Percentiles rank a stretch among this genome's conserved stretches.
phyloP scores from a whole-genome alignment of 2,113 vertebrate genomes.

The Fulica atra region DNA sequence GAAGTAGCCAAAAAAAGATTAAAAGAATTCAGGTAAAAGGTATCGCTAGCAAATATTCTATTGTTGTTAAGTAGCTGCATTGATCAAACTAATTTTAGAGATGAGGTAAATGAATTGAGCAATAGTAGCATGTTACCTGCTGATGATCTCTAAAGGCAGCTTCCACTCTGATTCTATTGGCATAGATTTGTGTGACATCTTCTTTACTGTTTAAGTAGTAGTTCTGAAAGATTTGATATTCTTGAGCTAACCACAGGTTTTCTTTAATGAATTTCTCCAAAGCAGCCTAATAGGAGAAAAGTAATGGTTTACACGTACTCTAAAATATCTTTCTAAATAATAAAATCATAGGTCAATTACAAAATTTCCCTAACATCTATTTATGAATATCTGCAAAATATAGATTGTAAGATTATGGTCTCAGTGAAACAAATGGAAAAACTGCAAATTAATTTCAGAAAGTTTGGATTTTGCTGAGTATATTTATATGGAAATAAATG shows the following conservation, averaged over 20 bases:
- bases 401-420: background rate
- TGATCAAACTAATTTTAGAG: background rate
- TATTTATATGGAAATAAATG: background rate
- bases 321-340: background rate
- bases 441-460: background rate
- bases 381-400: background rate
- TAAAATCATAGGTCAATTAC: background rate
- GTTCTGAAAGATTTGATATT: conserved; percentile 55
- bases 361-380: background rate
- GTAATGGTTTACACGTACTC: background rate
- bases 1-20: background rate
- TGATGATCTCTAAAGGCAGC: conserved; percentile 33
- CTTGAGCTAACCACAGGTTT: conserved; percentile 65
- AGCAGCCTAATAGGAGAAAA: conserved; percentile 38
- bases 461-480: background rate
- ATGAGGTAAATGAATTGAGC: background rate
- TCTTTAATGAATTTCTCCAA: conserved; percentile 49
- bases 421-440: background rate
- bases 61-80: background rate
- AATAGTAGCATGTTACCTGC: conserved; percentile 37
- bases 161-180: conserved; percentile 27
- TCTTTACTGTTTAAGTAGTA: conserved; percentile 48
- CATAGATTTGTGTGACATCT: conserved; percentile 17
- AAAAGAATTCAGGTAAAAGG: background rate
- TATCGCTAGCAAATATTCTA: background rate